Evolutionary conservation across 2,888 invertebrate genomes (phyloP).

Genomic region (Hermaeophaga mercurialis): DNA sequence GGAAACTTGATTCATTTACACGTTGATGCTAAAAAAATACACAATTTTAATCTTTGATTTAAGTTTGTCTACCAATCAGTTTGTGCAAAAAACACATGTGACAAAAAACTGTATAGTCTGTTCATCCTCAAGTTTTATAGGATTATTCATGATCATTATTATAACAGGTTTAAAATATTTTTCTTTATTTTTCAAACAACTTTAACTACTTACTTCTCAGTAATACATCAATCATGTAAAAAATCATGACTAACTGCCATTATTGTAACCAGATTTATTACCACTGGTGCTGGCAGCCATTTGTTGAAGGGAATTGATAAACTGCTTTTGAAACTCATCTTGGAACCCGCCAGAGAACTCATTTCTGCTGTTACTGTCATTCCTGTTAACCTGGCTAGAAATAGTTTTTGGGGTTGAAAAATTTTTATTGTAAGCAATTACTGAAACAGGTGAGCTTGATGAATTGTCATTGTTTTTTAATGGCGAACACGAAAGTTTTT

Average conservation of each 20-base stretch:
- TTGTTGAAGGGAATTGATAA: constrained; percentile 46
- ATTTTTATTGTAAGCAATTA: constrained; percentile 54
- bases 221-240: constrained; percentile 3
- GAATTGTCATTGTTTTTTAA: constrained; percentile 47
- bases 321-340: constrained; percentile 56
- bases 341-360: constrained; percentile 49
- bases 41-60: too few species aligned
- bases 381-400: constrained; percentile 18
- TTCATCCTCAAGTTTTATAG: too few species aligned
- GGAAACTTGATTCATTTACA: constrained; percentile 2
- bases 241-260: constrained; percentile 46
- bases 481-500: constrained; percentile 54
- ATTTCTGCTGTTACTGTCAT: constrained; percentile 28
- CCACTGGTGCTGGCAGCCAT: constrained; percentile 32
- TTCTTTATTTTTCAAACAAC: too few species aligned
- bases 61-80: too few species aligned
- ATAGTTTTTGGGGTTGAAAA: constrained; percentile 43
- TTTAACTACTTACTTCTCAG: constrained; percentile 27
- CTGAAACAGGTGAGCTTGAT: constrained; percentile 53
- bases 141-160: too few species aligned
- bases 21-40: constrained; percentile 10
- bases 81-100: too few species aligned
- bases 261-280: constrained; percentile 51
- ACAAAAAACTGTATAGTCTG: too few species aligned
- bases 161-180: too few species aligned